These are phyloP conservation scores for Himantopus leucocephalus DNA, from an alignment of 2,113 vertebrate genomes.

Conservation along the genomic window DNA sequence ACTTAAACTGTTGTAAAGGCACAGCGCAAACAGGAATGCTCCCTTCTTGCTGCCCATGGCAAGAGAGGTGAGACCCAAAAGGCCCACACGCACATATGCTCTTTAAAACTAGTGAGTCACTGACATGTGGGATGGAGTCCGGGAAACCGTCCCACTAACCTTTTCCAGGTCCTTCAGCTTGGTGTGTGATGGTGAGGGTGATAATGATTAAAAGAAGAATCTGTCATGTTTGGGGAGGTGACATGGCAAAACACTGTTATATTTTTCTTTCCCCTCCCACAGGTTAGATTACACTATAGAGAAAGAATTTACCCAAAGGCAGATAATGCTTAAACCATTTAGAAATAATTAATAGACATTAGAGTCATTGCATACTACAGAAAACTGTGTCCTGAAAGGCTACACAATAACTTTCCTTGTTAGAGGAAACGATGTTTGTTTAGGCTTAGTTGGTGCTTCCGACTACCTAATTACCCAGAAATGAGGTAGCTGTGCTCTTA, in stretches of 20 bases:
- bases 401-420: conserved; percentile 52
- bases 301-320: conserved; percentile 54
- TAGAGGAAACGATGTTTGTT: conserved; percentile 51
- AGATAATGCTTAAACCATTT: conserved; percentile 45
- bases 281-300: conserved; percentile 17
- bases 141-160: background rate
- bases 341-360: conserved; percentile 59
- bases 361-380: background rate
- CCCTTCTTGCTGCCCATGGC: background rate
- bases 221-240: background rate
- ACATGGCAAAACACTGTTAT: background rate
- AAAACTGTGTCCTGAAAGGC: conserved; percentile 10
- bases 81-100: background rate
- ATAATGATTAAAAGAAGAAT: conserved; percentile 20
- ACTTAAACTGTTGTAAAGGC: background rate
- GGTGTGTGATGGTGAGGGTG: background rate
- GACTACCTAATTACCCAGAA: conserved; percentile 9
- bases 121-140: background rate
- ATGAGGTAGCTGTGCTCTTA: conserved; percentile 8
- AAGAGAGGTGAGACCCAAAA: background rate
- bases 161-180: background rate
- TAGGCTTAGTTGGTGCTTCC: conserved; percentile 20
- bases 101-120: background rate
- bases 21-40: background rate
- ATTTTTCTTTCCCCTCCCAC: background rate